Evolutionary conservation across 2,113 vertebrate genomes (phyloP).

Genomic region (Gavialis gangeticus): DNA sequence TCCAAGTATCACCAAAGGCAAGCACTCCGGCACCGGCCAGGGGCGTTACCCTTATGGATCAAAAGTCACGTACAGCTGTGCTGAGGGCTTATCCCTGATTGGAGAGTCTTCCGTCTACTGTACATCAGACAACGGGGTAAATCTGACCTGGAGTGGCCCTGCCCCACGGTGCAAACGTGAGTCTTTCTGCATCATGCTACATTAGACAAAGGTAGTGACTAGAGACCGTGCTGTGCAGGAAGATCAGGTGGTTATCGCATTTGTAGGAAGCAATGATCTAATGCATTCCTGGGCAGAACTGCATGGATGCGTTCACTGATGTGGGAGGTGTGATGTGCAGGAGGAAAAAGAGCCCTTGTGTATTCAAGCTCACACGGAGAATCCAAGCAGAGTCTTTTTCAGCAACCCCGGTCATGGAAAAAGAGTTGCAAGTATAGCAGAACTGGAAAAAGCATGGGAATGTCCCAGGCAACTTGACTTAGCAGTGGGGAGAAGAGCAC

Average conservation of each 20-base stretch:
- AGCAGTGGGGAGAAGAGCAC: background rate
- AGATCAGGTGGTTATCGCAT: background rate
- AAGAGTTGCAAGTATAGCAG: background rate
- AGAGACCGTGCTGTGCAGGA: background rate
- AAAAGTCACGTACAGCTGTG: constrained; percentile 54
- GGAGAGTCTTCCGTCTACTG: constrained; percentile 61
- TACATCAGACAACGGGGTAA: background rate
- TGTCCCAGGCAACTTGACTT: background rate
- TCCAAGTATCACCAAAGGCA: constrained; percentile 10
- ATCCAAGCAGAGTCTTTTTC: background rate
- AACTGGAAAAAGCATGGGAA: background rate
- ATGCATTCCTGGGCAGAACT: background rate
- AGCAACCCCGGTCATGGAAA: background rate
- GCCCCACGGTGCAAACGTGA: constrained; percentile 61
- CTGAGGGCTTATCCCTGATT: background rate
- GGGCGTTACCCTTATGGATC: background rate
- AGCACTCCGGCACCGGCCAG: background rate
- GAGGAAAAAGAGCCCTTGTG: background rate
- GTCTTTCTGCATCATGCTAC: background rate
- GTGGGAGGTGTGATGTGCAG: background rate
- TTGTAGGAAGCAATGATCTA: background rate
- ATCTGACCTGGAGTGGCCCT: constrained; percentile 48
- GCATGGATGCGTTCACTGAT: too few relatives aligned
- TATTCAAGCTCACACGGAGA: background rate
- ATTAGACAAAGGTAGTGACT: background rate